phyloP scores from a whole-genome alignment of 2,888 invertebrate genomes.

The Unio pictorum region DNA sequence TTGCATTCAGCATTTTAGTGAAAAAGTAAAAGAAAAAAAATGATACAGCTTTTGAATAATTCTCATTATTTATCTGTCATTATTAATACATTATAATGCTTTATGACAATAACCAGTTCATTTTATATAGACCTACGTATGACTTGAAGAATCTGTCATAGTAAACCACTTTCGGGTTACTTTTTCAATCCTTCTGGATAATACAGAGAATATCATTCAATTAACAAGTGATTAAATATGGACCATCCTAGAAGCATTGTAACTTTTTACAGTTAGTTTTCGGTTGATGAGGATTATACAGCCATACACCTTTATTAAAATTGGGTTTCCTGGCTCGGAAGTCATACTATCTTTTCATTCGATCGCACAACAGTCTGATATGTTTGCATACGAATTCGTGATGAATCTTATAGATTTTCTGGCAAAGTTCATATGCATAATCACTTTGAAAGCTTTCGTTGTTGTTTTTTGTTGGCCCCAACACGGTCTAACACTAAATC shows the following conservation, averaged over 20 bases:
- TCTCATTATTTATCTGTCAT: too few species aligned
- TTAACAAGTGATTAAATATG: constrained; percentile 13
- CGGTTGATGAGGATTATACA: constrained; percentile 16
- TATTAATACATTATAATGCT: too few species aligned
- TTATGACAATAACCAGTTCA: too few species aligned
- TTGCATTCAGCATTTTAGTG: too few species aligned
- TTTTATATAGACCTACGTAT: too few species aligned
- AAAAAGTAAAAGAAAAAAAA: too few species aligned
- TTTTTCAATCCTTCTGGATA: constrained; percentile 1
- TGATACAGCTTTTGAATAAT: too few species aligned
- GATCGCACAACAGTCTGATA: constrained; percentile 5
- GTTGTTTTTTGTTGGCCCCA: neutral
- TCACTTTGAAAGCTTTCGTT: constrained; percentile 12
- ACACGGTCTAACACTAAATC: constrained; percentile 16
- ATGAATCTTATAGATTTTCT: constrained; percentile 85
- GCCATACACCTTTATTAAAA: constrained; percentile 13
- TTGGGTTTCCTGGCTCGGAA: constrained; percentile 8
- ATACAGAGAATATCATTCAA: constrained; percentile 9
- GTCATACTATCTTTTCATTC: constrained; percentile 19
- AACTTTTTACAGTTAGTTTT: constrained; percentile 10
- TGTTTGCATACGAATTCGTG: constrained; percentile 42
- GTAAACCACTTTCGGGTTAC: too few species aligned
- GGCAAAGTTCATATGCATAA: constrained; percentile 20
- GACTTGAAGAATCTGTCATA: too few species aligned
- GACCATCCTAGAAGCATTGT: constrained; percentile 20